phyloP scores from a whole-genome alignment of 92 coral and sea anemone genomes.

The Phenganax marumi region DNA sequence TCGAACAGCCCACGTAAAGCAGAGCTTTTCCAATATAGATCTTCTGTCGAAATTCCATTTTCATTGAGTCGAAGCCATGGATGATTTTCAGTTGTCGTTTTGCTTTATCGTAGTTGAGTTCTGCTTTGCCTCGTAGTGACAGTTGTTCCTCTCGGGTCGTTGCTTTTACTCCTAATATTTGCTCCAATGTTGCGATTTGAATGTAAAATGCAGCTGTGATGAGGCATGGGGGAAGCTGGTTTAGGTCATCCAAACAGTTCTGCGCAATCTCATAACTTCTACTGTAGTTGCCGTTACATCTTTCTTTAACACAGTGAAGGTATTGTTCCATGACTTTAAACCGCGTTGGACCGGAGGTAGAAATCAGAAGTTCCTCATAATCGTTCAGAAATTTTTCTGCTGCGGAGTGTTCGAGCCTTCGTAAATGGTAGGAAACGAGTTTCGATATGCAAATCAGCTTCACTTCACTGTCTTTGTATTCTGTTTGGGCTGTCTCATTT shows the following conservation, averaged over 20 bases:
- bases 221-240: conserved; percentile 28
- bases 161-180: conserved; percentile 29
- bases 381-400: conserved; percentile 3
- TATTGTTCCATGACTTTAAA: conserved; percentile 42
- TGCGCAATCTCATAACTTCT: conserved; percentile 38
- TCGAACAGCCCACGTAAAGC: conserved; percentile 30
- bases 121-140: conserved; percentile 23
- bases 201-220: conserved; percentile 38
- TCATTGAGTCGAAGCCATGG: conserved; percentile 14
- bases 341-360: neutral
- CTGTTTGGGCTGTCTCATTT: neutral
- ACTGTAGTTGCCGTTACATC: conserved; percentile 39
- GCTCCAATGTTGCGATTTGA: conserved; percentile 48
- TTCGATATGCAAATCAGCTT: conserved; percentile 23
- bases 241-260: conserved; percentile 17
- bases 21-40: conserved; percentile 24
- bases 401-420: conserved; percentile 13
- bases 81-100: neutral
- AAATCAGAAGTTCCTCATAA: neutral
- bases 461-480: conserved; percentile 4
- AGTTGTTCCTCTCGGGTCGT: neutral
- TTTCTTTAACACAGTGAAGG: conserved; percentile 40
- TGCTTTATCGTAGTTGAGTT: conserved; percentile 27
- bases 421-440: neutral
- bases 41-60: conserved; percentile 40